Conservation (phyloP, 2,797 vertebrate genomes). For the Gallinago solitaria region DNA sequence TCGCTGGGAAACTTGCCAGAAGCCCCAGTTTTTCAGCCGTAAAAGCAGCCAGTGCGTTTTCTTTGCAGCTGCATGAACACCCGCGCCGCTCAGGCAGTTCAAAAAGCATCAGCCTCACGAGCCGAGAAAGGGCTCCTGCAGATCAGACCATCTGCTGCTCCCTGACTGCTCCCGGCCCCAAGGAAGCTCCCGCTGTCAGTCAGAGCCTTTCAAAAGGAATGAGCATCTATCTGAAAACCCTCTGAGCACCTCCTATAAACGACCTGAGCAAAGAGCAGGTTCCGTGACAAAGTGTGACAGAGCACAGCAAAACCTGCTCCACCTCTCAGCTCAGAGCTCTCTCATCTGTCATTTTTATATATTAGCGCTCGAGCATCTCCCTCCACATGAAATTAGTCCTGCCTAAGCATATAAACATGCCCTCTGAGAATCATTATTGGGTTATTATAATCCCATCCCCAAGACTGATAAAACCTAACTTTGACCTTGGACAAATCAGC, state of each 20-base stretch:
- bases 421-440: background rate
- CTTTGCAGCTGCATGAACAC: background rate
- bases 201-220: background rate
- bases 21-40: background rate
- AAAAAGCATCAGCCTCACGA: background rate
- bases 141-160: constrained; percentile 15
- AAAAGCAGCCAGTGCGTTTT: background rate
- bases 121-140: background rate
- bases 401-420: background rate
- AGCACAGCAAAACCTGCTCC: background rate
- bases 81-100: accelerated
- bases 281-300: background rate
- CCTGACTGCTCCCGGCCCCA: background rate
- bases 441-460: background rate
- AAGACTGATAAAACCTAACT: background rate
- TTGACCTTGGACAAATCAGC: background rate
- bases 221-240: background rate
- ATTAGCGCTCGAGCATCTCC: background rate
- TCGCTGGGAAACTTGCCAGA: background rate
- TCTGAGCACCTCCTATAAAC: background rate
- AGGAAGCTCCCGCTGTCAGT: background rate
- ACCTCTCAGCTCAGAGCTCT: background rate
- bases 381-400: background rate
- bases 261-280: background rate
- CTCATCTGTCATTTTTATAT: background rate